Conservation (phyloP, 2,888 invertebrate genomes). For the Dicyrtomina minuta region DNA sequence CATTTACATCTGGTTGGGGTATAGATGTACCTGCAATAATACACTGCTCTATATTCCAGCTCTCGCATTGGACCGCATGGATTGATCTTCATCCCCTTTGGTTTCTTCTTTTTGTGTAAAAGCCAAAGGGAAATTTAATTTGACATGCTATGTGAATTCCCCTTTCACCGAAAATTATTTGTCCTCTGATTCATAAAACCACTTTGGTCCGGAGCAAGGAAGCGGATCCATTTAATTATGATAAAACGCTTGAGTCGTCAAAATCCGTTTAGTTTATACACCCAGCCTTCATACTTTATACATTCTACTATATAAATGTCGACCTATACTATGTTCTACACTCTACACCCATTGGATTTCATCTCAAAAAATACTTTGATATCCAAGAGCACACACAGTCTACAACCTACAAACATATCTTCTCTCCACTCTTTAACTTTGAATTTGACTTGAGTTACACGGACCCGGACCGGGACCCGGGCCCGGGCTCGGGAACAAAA, state of each 20-base stretch:
- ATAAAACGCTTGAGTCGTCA: conserved; percentile 40
- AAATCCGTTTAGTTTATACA: conserved; percentile 22
- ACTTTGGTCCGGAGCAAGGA: conserved; percentile 41
- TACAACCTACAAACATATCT: no score
- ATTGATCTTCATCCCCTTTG: conserved; percentile 20
- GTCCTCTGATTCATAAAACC: conserved; percentile 45
- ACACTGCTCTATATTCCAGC: not conserved
- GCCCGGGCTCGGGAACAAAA: no score
- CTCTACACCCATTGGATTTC: no score
- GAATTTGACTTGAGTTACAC: no score
- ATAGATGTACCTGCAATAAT: no score
- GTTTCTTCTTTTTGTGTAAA: conserved; percentile 7
- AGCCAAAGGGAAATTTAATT: conserved; percentile 41
- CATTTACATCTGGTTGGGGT: no score
- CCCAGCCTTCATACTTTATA: not conserved
- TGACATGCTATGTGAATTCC: conserved; percentile 40
- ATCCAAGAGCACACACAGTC: conserved; percentile 2
- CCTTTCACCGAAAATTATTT: conserved; percentile 40
- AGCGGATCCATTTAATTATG: conserved; percentile 46
- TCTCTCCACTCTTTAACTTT: no score
- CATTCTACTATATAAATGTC: not conserved
- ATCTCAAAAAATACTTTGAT: no score
- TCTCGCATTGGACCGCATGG: conserved; percentile 15
- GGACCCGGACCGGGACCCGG: no score
- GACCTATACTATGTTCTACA: no score